Evolutionary conservation across 2,888 invertebrate species (phyloP).

Genomic region (Uropetala carovei): DNA sequence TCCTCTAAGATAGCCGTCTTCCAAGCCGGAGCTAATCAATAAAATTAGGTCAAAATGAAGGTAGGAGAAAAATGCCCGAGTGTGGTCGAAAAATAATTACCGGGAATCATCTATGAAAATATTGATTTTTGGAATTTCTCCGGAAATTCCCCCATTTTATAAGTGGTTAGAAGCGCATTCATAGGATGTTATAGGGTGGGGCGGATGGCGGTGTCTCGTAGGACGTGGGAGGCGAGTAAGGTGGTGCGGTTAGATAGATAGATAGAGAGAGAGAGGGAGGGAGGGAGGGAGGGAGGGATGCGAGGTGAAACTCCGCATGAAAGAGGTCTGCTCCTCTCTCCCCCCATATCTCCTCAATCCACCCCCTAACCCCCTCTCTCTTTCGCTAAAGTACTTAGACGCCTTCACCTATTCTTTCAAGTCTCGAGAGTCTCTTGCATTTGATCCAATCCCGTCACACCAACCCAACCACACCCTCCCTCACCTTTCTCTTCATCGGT

Average conservation of each 20-base stretch:
- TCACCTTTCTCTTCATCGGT: background rate
- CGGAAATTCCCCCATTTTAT: too few species aligned
- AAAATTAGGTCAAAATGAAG: background rate
- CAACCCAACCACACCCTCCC: background rate
- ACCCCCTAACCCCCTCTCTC: background rate
- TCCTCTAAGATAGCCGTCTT: background rate
- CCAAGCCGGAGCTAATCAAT: background rate
- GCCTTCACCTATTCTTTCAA: background rate
- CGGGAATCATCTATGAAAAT: background rate
- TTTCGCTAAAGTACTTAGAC: background rate
- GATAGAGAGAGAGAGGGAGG: background rate
- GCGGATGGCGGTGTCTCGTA: too few species aligned
- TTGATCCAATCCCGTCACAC: background rate
- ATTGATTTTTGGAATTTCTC: too few species aligned
- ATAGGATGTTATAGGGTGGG: too few species aligned
- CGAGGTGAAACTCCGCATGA: background rate
- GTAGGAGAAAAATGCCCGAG: background rate
- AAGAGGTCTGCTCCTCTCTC: background rate
- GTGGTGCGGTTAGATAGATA: background rate
- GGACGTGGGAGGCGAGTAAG: background rate
- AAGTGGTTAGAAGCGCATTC: too few species aligned
- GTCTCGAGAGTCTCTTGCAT: constrained; percentile 9
- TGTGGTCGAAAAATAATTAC: background rate
- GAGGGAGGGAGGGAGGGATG: background rate
- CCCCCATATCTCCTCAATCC: background rate